Conservation (phyloP, 37 sponge, comb jelly and placozoan species). For the Beroe ovata region DNA sequence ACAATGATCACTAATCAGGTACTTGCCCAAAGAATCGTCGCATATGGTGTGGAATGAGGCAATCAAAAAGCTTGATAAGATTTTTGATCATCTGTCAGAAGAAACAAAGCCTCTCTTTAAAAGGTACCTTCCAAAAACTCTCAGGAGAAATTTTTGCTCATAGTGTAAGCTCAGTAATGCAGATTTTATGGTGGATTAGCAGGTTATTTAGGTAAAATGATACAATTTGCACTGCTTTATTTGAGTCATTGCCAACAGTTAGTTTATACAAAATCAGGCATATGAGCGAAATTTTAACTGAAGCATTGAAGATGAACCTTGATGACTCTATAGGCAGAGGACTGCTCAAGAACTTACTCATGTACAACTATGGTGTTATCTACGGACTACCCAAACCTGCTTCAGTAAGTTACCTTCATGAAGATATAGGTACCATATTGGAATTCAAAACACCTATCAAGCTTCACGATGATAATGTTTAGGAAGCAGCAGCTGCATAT, state of each 20-base stretch:
- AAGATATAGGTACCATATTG: no score
- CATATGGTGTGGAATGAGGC: constrained; percentile 58
- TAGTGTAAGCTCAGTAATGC: no score
- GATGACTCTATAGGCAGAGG: background rate
- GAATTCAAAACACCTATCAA: no score
- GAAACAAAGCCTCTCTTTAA: background rate
- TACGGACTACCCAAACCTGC: no score
- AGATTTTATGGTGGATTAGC: no score
- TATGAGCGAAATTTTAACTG: background rate
- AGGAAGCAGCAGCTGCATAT: constrained; percentile 4
- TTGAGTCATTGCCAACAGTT: no score
- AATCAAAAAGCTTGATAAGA: background rate
- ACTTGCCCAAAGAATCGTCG: background rate
- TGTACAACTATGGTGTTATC: constrained; percentile 1
- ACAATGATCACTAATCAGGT: background rate
- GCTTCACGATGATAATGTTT: background rate
- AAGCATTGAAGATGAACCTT: background rate
- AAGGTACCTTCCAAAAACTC: no score
- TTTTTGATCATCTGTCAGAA: background rate
- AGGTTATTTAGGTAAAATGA: no score
- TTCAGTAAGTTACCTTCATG: no score
- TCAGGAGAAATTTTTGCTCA: no score
- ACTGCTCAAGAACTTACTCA: background rate
- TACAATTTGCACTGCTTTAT: no score
- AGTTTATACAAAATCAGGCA: background rate